Base-by-base conservation (phyloP, 2,888 invertebrate genomes). In the Pollenia amentaria region DNA sequence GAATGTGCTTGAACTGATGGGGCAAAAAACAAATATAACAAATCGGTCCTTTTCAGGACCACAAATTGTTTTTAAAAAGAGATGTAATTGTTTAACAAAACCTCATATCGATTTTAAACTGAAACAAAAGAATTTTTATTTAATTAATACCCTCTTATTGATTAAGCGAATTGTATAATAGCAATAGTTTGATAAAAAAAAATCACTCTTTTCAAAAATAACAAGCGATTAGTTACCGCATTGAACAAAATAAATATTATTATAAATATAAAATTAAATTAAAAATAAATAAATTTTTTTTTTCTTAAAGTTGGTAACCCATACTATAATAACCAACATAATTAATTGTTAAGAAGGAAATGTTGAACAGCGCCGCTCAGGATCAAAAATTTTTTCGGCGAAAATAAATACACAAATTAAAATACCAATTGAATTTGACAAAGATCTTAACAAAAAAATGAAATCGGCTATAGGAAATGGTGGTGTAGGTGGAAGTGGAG, bases 331-430 rank as follows among this genome's bases (percentile, higher is more conserved):
- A 75, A 12, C 55, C 55, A 60, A 51, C 40, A 64, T 1, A 46
- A 29, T n/a, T n/a, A n/a, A n/a, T 51, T 64, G 64, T 69, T 21
- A 12, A n/a, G 44, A 65, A 67, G 80, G 87, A 87, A 87, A 87
- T 87, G 87, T 77, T 87, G 46, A 83, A 83, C 76, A 76, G 64
- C 57, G 79, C 79, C 11, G 48, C 51, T 0, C 79, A 89, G 76
- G 89, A 90, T 89, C 89, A 89, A 83, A 90, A 89, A 65, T 89
- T 90, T 76, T 89, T 90, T 78, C 88, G 89, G 69, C 89, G 89
- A 88, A 90, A 90, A 89, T 90, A 89, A 84, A 76, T 67, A 78
- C 40, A 53, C 42, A 40, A 67, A 40, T 70, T 9, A 10, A 42
- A 53, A 18, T 44, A 29, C 44, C 21, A 65, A 18, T 16, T 57